Evolutionary conservation across 2,888 invertebrate genomes (phyloP), one percentile per base, ranked within the genome.

Genomic region (Drosophila pegasa): DNA sequence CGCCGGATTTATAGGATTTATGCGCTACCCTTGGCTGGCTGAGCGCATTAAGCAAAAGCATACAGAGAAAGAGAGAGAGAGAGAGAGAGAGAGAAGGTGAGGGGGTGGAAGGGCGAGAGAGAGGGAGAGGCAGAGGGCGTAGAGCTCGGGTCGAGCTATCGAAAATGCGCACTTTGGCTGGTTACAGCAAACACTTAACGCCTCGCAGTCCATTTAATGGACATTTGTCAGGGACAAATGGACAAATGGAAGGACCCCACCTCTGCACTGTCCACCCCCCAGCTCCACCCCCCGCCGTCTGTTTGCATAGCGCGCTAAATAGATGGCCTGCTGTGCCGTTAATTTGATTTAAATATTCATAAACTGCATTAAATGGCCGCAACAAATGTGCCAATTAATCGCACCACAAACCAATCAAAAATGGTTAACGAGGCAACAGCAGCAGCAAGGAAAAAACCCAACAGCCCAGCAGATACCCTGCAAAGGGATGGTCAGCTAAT

Each of bases 301-400:
- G 74, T 79, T 71, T 65, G 69, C 41, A 65, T 45, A 59, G 45
- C 59, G 71, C 76, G 80, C 70, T 88, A 83, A 88, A 72, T 71
- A 76, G 71, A 72, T 73, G 71, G 70, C 73, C 76, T 71, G 73
- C 80, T 66, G 80, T 52, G 54, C 64, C 70, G 80, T 88, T 84
- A 84, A 84, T 88, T 84, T 83, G 87, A 88, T 88, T 88, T 84
- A 88, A 84, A 84, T 87, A 84, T 84, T 88, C 83, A 84, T 84
- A 88, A 84, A 88, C 83, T 87, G 84, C 84, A 88, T 83, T 86
- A 73, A 88, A 86, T 72, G 87, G 71, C 83, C 74, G 64, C 86
- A 82, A 82, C 79, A 81, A 86, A 81, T 86, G 80, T 68, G 71
- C 66, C 69, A 87, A 77, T 74, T 78, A 82, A 87, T 78, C 63